Conservation (phyloP, 2,888 invertebrate species). For the Tetranychus truncatus region DNA sequence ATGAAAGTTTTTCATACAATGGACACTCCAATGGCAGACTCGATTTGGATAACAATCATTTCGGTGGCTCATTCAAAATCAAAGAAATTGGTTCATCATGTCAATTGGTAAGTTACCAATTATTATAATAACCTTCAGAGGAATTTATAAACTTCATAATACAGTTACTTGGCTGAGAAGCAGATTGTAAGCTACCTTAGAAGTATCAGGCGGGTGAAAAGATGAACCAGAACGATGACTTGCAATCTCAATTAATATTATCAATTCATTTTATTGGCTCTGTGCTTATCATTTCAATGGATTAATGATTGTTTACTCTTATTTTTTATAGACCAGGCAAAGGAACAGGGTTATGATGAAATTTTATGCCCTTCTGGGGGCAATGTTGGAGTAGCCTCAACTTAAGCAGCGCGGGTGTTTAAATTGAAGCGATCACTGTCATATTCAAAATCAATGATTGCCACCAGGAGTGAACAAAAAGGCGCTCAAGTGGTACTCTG, state of each 20-base stretch:
- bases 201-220: too few relatives aligned
- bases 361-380: constrained; percentile 37
- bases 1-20: constrained; percentile 9
- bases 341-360: constrained; percentile 5
- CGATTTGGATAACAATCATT: constrained; percentile 38
- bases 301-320: too few relatives aligned
- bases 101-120: constrained; percentile 30
- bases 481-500: constrained; percentile 33
- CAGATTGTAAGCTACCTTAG: too few relatives aligned
- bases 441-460: constrained; percentile 32
- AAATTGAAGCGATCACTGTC: constrained; percentile 33
- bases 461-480: constrained; percentile 31
- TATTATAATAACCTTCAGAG: too few relatives aligned
- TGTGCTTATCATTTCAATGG: too few relatives aligned
- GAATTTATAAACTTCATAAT: too few relatives aligned
- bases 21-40: constrained; percentile 20
- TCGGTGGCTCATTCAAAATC: constrained; percentile 37
- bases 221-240: too few relatives aligned
- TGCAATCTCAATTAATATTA: too few relatives aligned
- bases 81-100: constrained; percentile 35
- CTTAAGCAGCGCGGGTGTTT: constrained; percentile 34
- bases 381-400: constrained; percentile 38
- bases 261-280: too few relatives aligned
- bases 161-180: too few relatives aligned
- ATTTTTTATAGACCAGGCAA: constrained; percentile 4